Conservation (phyloP, 2,797 vertebrate genomes). For the Anguilla pacifica region DNA sequence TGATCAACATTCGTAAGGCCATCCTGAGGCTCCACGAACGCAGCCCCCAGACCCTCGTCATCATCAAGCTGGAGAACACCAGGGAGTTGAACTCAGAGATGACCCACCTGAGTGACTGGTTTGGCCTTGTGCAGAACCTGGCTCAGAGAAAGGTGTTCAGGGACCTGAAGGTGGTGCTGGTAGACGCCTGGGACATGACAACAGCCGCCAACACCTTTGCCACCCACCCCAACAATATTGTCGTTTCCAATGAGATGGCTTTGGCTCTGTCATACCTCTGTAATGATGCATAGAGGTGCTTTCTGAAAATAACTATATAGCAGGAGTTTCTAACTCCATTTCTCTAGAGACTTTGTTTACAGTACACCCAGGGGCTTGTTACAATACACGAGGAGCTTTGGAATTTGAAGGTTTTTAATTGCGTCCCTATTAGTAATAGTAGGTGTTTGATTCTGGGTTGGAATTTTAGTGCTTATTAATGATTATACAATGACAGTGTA, state of each 20-base stretch:
- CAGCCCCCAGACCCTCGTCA: neutral
- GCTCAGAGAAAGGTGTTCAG: neutral
- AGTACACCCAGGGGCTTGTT: no score
- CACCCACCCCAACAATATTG: neutral
- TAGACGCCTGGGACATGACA: neutral
- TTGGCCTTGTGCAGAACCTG: neutral
- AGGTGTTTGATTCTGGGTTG: no score
- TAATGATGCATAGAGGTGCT: neutral
- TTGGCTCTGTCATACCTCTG: neutral
- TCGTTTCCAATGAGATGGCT: neutral
- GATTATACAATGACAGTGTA: no score
- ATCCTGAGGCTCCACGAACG: neutral
- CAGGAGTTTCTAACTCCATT: neutral
- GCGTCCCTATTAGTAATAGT: no score
- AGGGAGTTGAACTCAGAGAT: neutral
- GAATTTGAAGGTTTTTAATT: no score
- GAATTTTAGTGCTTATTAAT: no score
- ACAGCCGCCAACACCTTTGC: neutral
- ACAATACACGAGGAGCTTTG: no score
- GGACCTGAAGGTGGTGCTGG: neutral
- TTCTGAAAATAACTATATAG: neutral
- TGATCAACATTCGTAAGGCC: neutral
- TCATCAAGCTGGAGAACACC: constrained; percentile 25
- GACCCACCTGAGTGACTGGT: constrained; percentile 4
- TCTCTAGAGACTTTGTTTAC: no score